Base-by-base conservation (phyloP, 2,797 vertebrate genomes). In the Mormyrus proboscirostris region DNA sequence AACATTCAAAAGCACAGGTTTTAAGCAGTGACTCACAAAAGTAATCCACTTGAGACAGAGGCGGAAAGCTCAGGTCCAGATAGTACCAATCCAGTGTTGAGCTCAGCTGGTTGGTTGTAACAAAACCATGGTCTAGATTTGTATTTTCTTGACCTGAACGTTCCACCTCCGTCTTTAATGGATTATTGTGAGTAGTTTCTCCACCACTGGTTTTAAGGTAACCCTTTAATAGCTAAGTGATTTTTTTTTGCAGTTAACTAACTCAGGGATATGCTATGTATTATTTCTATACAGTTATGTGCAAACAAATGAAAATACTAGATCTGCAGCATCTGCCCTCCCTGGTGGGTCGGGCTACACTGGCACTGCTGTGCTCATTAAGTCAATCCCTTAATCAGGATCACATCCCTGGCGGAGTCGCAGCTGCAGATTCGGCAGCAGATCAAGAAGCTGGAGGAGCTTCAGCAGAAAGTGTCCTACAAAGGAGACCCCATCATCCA, bases 391-490 rank as follows among this genome's bases (percentile, higher is more conserved):
- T 79, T 33, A 88, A 87, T 89, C 93, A 99, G 99, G 99, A 98
- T 99, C 93, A 99, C 99, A 0, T 99, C 98, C 41, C 94, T 99
- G 90, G 99, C 99, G 0, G 99, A 99, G 95, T 99, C 99, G 0
- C 98, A 99, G 94, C 97, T 99, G 62, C 99, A 99, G 95, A 99
- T 98, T 22, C 97, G 98, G 41, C 98, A 99, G 92, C 99, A 99
- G 94, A 99, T 99, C 93, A 99, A 99, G 95, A 99, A 99, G 90
- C 93, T 99, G 90, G 99, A 99, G 94, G 99, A 99, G 88, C 94
- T 99, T 90, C 99, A 99, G 92, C 99, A 99, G 93, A 99, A 99
- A 88, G 99, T 99, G 2, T 99, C 98, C 41, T 99, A 99, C 91
- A 99, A 99, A 93, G 98, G 98, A 2, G 99, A 99, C 91, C 99